phyloP scores from a whole-genome alignment of 2,888 invertebrate species.

The Volucella bombylans region DNA sequence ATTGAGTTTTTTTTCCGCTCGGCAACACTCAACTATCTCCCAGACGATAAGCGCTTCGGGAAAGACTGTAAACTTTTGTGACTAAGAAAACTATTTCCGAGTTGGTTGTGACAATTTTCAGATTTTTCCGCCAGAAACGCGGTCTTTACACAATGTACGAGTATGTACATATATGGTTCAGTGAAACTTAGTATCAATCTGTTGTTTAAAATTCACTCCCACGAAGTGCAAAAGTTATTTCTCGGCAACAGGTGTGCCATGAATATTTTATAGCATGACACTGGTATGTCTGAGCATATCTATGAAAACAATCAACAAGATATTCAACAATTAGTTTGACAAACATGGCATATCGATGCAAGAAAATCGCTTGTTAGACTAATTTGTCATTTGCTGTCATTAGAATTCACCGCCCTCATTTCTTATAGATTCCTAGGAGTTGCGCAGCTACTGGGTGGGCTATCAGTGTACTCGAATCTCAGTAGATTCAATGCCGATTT shows the following conservation, averaged over 20 bases:
- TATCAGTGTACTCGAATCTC: constrained; percentile 33
- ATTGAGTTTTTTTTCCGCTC: not conserved
- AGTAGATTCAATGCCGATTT: constrained; percentile 47
- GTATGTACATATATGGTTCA: constrained; percentile 24
- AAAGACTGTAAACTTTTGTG: constrained; percentile 25
- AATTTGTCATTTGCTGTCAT: constrained; percentile 58
- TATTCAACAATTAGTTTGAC: constrained; percentile 57
- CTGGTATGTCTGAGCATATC: constrained; percentile 29
- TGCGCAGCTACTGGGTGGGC: constrained; percentile 2
- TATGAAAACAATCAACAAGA: constrained; percentile 47
- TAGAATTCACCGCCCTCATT: constrained; percentile 61
- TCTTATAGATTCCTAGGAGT: constrained; percentile 34
- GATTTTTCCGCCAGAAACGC: constrained; percentile 12
- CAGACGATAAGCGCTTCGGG: constrained; percentile 27
- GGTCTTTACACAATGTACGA: not conserved
- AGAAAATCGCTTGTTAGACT: constrained; percentile 45
- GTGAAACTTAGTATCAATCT: constrained; percentile 27
- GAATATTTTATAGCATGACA: constrained; percentile 21
- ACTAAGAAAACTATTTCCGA: constrained; percentile 29
- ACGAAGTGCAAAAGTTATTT: constrained; percentile 29
- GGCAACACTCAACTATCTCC: constrained; percentile 12
- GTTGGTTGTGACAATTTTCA: constrained; percentile 18
- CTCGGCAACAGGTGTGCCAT: constrained; percentile 47
- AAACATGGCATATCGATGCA: constrained; percentile 62
- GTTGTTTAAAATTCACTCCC: constrained; percentile 36